Evolutionary conservation across 2,113 vertebrate species (phyloP), one percentile per base, ranked within the genome.

Genomic region (Cochlearius cochlearius): DNA sequence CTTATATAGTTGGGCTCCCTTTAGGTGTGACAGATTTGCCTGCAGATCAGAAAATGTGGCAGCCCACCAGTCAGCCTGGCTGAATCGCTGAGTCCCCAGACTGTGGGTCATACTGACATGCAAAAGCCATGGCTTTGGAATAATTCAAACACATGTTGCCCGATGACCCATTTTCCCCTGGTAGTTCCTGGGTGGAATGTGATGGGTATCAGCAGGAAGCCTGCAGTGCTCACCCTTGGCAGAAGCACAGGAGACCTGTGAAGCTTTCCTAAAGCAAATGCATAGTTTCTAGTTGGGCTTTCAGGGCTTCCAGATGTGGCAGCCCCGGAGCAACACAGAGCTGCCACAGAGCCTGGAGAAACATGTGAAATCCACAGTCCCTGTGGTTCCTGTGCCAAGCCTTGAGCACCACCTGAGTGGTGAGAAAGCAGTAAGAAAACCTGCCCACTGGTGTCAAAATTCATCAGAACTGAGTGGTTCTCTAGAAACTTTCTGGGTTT

Each of bases 341-440:
- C 9, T 90, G 32, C 4, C 11, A 23, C 9, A 36, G 3, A 53
- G 30, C 12, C 22, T 41, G 34, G 63, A 88, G 68, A 69, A 83
- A 88, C 8, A 18, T 1, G 0, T 23, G 29, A 92, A 78, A 87
- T 52, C 16, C 50, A 38, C 22, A 34, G 10, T 36, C 39, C 5
- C 10, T 0, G 0, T 29, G 19, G 13, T 8, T 88, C 45, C 26
- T 55, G 19, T 2, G 8, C 30, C 4, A 2, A 64, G 25, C 41
- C 55, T 62, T 62, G 53, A 45, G 23, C 5, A 62, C 1, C 32
- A n/a, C 10, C 9, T 3, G 7, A 64, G 36, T 6, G 21, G 6
- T 10, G 45, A 47, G 27, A 3, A 53, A 4, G 9, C 5, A 78
- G 12, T 15, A 47, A 53, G 29, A 67, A 90, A 82, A 80, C 25